Evolutionary conservation across 1,140 invertebrate genomes (phyloP), one percentile per base, ranked within the genome.

Genomic region (Microplitis mediator): DNA sequence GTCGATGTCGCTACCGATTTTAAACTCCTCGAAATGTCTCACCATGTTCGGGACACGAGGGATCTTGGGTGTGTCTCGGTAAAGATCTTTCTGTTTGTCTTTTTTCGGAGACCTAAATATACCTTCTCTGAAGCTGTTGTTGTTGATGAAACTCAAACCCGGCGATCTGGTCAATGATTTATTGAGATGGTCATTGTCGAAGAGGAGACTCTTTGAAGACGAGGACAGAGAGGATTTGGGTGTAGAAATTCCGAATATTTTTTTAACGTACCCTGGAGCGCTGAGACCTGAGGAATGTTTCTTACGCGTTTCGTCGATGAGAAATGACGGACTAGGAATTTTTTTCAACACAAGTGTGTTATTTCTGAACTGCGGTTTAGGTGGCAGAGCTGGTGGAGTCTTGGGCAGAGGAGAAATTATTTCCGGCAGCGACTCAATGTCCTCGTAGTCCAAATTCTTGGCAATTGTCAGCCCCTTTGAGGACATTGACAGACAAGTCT

Each of bases 311-410:
- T 90, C 90, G 82, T 91, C 89, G 81, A 89, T 90, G 80, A 88
- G 83, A 82, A 89, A 90, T 79, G 90, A 91, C 75, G 90, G 90
- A 86, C 89, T 91, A 76, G 90, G 90, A 80, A 90, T 91, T 81
- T 86, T 86, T 35, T 88, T 87, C 5, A 87, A 32, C 1, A 86
- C 80, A 4, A 86, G 51, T 0, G 85, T 89, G 88, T 92, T 82
- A 87, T 90, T 84, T 83, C 88, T 80, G 89, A 88, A 88, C 88
- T 92, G 83, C 75, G 92, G 92, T 80, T 93, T 93, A 16, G 91
- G 92, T 11, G 91, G 91, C 69, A 93, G 80, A 66, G 90, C 91
- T 70, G 92, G 91, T 35, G 92, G 91, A 58, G 89, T 90, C 78
- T 90, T 88, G 74, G 88, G 86, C 36, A 89, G 63, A 69, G 80